Evolutionary conservation across 2,797 vertebrate genomes (phyloP).

Genomic region (Benthosema pterotum): DNA sequence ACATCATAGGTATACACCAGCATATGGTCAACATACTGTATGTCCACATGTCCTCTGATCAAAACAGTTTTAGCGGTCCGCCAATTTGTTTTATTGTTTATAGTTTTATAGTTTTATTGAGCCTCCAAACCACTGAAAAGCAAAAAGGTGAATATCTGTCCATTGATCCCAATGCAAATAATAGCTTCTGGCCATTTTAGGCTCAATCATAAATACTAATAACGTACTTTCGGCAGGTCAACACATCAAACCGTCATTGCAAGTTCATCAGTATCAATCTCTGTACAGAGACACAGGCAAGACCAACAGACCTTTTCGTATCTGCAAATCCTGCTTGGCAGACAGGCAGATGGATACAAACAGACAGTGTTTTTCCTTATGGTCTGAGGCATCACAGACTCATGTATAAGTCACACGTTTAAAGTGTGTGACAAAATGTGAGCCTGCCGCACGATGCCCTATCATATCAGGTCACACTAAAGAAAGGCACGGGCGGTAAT

Average conservation of each 20-base stretch:
- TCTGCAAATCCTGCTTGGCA: conserved; percentile 45
- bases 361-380: conserved; percentile 46
- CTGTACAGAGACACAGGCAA: conserved; percentile 8
- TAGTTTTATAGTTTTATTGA: no score
- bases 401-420: conserved; percentile 60
- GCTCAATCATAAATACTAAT: no score
- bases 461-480: conserved; percentile 62
- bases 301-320: conserved; percentile 50
- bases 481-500: conserved; percentile 60
- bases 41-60: no score
- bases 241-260: no score
- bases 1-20: conserved; percentile 86
- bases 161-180: no score
- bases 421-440: conserved; percentile 61
- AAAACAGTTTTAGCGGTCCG: no score
- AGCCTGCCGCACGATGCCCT: conserved; percentile 56
- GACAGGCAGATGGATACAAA: conserved; percentile 43
- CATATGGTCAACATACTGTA: not conserved
- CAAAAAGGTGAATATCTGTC: no score
- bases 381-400: conserved; percentile 67
- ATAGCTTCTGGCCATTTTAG: no score
- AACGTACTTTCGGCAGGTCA: no score
- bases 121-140: no score
- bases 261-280: no score
- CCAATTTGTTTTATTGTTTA: no score